These are phyloP conservation scores for Leucophenga varia DNA, from an alignment of 1,140 invertebrate species.

Conservation along the genomic window DNA sequence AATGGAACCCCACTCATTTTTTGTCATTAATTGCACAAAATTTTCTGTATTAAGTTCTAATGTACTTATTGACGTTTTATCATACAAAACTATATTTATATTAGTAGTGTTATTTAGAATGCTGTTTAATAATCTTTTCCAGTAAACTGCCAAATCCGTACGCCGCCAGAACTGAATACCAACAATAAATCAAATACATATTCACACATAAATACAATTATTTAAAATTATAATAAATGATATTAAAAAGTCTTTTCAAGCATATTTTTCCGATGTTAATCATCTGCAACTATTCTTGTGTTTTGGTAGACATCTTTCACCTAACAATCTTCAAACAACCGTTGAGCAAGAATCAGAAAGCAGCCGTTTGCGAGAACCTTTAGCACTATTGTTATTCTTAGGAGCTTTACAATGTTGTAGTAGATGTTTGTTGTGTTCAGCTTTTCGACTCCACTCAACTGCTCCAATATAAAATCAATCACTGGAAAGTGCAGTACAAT, in stretches of 20 bases:
- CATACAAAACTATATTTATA: not conserved
- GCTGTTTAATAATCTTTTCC: not conserved
- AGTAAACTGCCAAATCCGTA: constrained; percentile 39
- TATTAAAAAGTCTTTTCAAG: not conserved
- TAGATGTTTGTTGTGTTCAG: too few species aligned
- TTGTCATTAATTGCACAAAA: not conserved
- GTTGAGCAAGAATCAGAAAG: not conserved
- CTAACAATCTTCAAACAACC: not conserved
- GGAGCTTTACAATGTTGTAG: too few species aligned
- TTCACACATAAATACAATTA: not conserved
- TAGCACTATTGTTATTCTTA: too few species aligned
- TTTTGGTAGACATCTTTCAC: not conserved
- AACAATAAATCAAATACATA: not conserved
- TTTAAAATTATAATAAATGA: not conserved
- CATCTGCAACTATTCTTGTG: not conserved
- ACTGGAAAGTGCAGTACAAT: too few species aligned
- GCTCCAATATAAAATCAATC: too few species aligned
- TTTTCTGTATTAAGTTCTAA: not conserved
- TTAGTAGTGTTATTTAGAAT: not conserved
- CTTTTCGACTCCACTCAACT: too few species aligned
- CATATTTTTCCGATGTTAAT: not conserved
- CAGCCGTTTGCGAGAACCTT: too few species aligned
- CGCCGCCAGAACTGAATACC: constrained; percentile 34
- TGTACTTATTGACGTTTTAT: not conserved
- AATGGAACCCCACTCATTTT: not conserved